Conservation (phyloP, 2,797 vertebrate genomes). For the Hydrophis major region DNA sequence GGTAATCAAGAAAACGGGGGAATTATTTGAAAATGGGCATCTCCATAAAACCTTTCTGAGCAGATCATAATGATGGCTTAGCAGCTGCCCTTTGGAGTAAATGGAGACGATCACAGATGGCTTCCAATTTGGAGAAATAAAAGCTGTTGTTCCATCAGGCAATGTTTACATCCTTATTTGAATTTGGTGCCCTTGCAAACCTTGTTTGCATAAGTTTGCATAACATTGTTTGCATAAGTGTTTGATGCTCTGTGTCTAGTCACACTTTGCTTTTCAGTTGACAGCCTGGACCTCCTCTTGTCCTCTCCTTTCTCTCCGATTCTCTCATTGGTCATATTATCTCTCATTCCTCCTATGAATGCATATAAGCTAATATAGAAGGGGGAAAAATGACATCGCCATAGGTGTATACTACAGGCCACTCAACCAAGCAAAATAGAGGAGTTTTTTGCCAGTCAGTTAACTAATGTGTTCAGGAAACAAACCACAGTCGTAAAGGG, state of each 20-base stretch:
- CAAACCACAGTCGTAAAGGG: background rate
- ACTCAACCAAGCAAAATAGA: background rate
- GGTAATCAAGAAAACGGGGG: background rate
- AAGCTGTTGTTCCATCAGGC: background rate
- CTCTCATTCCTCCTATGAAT: background rate
- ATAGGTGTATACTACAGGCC: background rate
- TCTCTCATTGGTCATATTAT: background rate
- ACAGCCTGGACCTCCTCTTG: background rate
- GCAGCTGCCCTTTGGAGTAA: background rate
- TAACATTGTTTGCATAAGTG: background rate
- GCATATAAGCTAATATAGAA: background rate
- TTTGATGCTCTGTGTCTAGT: background rate
- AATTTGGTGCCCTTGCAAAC: background rate
- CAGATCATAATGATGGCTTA: background rate
- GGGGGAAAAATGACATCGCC: background rate
- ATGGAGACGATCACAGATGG: too few species aligned
- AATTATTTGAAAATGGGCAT: background rate
- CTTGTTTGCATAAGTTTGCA: background rate
- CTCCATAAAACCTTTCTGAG: background rate
- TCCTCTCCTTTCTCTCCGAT: background rate
- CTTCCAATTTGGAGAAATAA: background rate
- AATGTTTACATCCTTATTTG: background rate
- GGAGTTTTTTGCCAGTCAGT: background rate
- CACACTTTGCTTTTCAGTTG: background rate
- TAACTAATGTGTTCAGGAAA: background rate